These are phyloP conservation scores for Sinocyclocheilus grahami DNA, from an alignment of 2,113 vertebrate species.

Conservation along the genomic window DNA sequence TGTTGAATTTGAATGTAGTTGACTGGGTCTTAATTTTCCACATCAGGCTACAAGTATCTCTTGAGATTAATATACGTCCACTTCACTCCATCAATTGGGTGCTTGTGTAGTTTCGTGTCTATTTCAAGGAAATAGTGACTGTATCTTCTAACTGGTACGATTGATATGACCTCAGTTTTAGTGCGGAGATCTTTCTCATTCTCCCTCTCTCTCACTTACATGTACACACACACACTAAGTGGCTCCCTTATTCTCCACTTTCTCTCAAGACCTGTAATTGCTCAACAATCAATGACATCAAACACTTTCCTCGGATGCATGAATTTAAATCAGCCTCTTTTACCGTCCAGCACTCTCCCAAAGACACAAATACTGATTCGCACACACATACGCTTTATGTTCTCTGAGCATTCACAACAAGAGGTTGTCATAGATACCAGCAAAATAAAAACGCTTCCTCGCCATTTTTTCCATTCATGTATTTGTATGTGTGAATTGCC, in stretches of 20 bases:
- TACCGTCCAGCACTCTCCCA: slow-evolving; percentile 30
- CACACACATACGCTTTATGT: slow-evolving; percentile 17
- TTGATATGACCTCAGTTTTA: slow-evolving; percentile 17
- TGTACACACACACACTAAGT: slow-evolving; percentile 40
- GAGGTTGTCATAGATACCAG: slow-evolving; percentile 55
- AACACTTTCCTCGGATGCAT: slow-evolving; percentile 51
- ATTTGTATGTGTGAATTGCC: slow-evolving; percentile 36
- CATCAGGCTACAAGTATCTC: not conserved
- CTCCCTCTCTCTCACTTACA: not conserved
- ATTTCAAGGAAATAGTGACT: not conserved
- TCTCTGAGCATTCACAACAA: slow-evolving; percentile 42
- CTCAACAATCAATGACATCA: slow-evolving; percentile 58
- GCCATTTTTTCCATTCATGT: slow-evolving; percentile 41
- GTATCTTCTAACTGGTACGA: not conserved
- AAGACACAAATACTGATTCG: slow-evolving; percentile 29
- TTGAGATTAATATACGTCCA: not conserved
- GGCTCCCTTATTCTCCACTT: slow-evolving; percentile 28
- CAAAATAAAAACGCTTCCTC: not conserved
- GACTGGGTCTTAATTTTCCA: not conserved
- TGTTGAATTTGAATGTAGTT: slow-evolving; percentile 2
- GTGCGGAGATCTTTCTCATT: slow-evolving; percentile 28
- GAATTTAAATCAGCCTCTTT: slow-evolving; percentile 57
- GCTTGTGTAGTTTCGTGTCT: not conserved
- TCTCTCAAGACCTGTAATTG: slow-evolving; percentile 54
- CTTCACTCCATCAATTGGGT: not conserved